These are phyloP conservation scores for Onychorhynchus coronatus DNA, from an alignment of 2,113 vertebrate species.

Conservation along the genomic window DNA sequence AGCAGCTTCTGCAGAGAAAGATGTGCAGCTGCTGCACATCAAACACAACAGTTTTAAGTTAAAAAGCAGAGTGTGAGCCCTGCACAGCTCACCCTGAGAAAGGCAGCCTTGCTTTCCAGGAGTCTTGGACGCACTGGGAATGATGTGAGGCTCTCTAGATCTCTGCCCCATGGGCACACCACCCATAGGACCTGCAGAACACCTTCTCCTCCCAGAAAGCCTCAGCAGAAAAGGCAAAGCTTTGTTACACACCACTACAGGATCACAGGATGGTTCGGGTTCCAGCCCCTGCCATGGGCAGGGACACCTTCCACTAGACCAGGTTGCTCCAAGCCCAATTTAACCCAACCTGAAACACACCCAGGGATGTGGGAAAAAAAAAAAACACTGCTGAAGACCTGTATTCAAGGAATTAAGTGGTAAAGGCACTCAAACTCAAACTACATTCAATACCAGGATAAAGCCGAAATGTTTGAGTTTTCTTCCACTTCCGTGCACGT, in stretches of 20 bases:
- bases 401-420: not conserved
- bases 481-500: not conserved
- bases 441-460: not conserved
- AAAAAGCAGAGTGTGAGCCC: not conserved
- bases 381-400: not conserved
- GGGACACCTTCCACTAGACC: not conserved
- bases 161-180: not conserved
- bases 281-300: not conserved
- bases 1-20: not conserved
- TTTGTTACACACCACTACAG: fast-evolving
- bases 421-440: not conserved
- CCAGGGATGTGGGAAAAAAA: not conserved
- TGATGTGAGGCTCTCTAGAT: not conserved
- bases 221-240: not conserved
- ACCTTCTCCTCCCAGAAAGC: not conserved
- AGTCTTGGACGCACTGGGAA: not conserved
- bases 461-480: not conserved
- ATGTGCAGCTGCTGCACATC: not conserved
- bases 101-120: not conserved
- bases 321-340: fast-evolving
- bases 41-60: fast-evolving
- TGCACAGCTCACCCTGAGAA: not conserved
- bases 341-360: not conserved
- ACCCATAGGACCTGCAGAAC: not conserved
- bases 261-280: not conserved